Percentiles rank a stretch among this genome's conserved stretches.
phyloP scores from a whole-genome alignment of 2,113 vertebrate species.

The Apodemus speciosus region DNA sequence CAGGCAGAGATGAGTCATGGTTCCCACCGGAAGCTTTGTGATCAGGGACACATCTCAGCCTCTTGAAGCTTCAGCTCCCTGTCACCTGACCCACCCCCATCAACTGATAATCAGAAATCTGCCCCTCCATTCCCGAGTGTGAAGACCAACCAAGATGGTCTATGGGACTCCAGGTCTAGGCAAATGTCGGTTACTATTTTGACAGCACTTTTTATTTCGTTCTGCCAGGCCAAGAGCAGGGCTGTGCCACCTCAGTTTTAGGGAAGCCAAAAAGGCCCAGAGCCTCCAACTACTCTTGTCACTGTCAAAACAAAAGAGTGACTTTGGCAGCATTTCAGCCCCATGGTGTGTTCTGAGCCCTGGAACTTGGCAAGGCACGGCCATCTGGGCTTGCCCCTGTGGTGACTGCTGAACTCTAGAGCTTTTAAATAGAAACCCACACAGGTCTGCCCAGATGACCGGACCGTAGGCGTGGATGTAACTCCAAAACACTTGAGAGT shows the following conservation, averaged over 20 bases:
- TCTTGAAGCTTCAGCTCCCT: background rate
- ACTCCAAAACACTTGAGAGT: constrained; percentile 6
- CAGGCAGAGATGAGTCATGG: background rate
- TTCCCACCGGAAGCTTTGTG: background rate
- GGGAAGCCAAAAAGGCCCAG: background rate
- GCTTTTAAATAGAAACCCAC: constrained; percentile 57
- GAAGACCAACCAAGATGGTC: background rate
- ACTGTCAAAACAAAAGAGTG: constrained; percentile 57
- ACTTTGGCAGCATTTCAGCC: constrained; percentile 53
- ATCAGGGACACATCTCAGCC: background rate
- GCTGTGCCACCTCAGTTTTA: background rate
- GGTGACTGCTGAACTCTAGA: constrained; percentile 42
- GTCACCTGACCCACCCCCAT: too few species aligned
- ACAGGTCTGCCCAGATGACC: background rate
- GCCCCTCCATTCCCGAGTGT: background rate
- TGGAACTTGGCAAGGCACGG: constrained; percentile 36
- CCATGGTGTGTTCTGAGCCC: constrained; percentile 25
- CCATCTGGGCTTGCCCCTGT: background rate
- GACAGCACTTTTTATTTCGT: background rate
- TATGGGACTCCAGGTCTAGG: background rate
- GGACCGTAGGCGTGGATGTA: background rate
- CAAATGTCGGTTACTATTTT: background rate
- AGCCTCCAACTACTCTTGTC: background rate
- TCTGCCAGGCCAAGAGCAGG: background rate
- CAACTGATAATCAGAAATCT: background rate